Evolutionary conservation across 2,113 vertebrate species (phyloP), one percentile per base, ranked within the genome.

Genomic region (Proterorhinus semilunaris): DNA sequence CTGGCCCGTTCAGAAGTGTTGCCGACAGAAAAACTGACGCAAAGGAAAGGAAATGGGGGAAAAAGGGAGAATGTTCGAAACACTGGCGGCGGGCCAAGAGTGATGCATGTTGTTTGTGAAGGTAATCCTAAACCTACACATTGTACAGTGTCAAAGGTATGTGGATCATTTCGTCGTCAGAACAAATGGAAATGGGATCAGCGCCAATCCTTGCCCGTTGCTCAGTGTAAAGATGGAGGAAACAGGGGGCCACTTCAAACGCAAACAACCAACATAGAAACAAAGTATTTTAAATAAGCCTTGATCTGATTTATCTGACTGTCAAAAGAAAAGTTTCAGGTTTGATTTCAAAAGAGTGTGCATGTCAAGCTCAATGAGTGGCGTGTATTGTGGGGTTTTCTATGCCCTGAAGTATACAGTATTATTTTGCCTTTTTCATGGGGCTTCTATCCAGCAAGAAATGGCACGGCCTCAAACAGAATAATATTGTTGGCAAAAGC

Each of bases 181-280:
- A 58, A 7, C 63, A 66, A 48, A 65, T 69, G 76, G 70, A 16
- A 27, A 52, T 55, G 85, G 85, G 82, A 79, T 46, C 44, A 58
- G 17, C 48, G 84, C 83, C 80, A 68, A 51, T 0, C 67, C 64
- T 69, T 1, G 57, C 67, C 64, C 61, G 53, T 51, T 3, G 55
- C 69, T 75, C 67, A 50, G 16, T 59, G 11, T 74, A 76, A 45
- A 54, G 68, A 72, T 49, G 3, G 17, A 65, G 74, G 70, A 78
- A 82, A 83, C 74, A 78, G 86, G 87, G 81, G 80, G 83, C 74
- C 76, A 76, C 73, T 62, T 44, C 4, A 45, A 42, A 58, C 58
- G 72, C 67, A 73, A 78, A 77, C 76, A 77, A 70, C 75, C 72
- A 80, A 78, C 62, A 74, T 72, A 36, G 27, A 36, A 36, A 36